A percentile compares a stretch with the other conserved stretches of the same genome.
phyloP scores from a whole-genome alignment of 2,797 vertebrate genomes.

The Eulemur rubriventer region DNA sequence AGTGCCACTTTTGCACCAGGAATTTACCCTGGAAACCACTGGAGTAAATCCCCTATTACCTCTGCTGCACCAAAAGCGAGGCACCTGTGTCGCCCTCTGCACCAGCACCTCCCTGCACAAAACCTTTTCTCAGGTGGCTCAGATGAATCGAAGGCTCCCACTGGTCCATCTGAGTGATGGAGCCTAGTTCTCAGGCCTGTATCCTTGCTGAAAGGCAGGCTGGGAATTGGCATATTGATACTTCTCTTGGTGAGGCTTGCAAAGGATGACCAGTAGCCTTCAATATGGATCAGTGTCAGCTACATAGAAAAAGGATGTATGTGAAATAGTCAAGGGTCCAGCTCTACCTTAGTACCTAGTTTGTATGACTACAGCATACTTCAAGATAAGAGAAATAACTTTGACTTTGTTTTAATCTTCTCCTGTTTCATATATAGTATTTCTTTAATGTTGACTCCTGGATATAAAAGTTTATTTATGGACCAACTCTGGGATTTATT shows the following conservation, averaged over 20 bases:
- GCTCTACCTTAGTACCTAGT: background rate
- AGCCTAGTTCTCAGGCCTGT: background rate
- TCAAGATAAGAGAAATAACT: background rate
- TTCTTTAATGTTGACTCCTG: constrained; percentile 37
- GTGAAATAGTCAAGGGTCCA: background rate
- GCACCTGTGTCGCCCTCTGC: too few relatives aligned
- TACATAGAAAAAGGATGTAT: background rate
- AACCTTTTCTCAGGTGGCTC: background rate
- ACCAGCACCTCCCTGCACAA: background rate
- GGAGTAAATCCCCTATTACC: background rate
- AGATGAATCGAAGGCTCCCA: background rate
- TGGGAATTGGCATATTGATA: background rate
- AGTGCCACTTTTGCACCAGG: background rate
- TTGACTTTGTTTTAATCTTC: background rate
- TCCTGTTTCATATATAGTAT: background rate
- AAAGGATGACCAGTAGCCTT: background rate
- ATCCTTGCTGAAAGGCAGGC: background rate
- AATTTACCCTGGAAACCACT: background rate
- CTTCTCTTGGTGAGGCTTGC: background rate
- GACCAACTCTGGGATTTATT: constrained; percentile 43
- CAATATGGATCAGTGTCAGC: background rate
- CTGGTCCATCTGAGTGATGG: background rate
- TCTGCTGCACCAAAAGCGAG: background rate
- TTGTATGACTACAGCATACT: background rate
- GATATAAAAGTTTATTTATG: constrained; percentile 38